These are phyloP conservation scores for Larimichthys crocea DNA, from an alignment of 2,113 vertebrate genomes.

Conservation along the genomic window DNA sequence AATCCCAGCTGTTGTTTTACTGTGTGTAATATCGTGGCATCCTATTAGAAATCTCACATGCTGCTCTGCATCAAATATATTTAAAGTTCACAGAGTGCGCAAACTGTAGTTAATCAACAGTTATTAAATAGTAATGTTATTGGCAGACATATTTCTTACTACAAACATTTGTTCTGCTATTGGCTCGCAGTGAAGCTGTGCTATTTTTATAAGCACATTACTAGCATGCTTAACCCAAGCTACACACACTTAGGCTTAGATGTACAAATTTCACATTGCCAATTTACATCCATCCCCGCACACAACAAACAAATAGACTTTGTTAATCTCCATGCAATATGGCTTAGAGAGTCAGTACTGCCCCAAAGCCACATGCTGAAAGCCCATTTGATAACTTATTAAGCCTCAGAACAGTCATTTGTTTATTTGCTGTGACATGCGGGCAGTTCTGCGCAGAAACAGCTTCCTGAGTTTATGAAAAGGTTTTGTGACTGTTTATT, in stretches of 20 bases:
- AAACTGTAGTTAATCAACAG: constrained; percentile 26
- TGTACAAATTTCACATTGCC: constrained; percentile 47
- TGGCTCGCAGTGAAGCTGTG: constrained; percentile 13
- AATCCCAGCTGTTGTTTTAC: constrained; percentile 53
- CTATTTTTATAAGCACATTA: constrained; percentile 49
- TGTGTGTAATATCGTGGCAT: constrained; percentile 34
- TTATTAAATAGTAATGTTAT: not conserved
- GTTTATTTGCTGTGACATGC: constrained; percentile 49
- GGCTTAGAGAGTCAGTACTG: constrained; percentile 36
- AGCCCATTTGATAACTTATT: constrained; percentile 67
- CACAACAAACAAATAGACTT: constrained; percentile 57
- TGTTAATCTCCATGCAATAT: constrained; percentile 53
- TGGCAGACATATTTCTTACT: constrained; percentile 15
- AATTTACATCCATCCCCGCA: constrained; percentile 47
- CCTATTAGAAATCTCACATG: constrained; percentile 2
- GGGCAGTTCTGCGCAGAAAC: constrained; percentile 6
- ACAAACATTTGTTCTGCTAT: constrained; percentile 27
- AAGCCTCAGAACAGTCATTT: constrained; percentile 13
- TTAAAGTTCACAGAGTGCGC: not conserved
- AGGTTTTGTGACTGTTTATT: constrained; percentile 34
- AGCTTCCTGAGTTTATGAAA: constrained; percentile 24
- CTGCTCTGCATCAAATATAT: constrained; percentile 12
- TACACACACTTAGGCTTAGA: constrained; percentile 39
- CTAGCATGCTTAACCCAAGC: constrained; percentile 12
- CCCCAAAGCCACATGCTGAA: constrained; percentile 69